Conservation (phyloP, 2,888 invertebrate species). For the Silvanus unidentatus region DNA sequence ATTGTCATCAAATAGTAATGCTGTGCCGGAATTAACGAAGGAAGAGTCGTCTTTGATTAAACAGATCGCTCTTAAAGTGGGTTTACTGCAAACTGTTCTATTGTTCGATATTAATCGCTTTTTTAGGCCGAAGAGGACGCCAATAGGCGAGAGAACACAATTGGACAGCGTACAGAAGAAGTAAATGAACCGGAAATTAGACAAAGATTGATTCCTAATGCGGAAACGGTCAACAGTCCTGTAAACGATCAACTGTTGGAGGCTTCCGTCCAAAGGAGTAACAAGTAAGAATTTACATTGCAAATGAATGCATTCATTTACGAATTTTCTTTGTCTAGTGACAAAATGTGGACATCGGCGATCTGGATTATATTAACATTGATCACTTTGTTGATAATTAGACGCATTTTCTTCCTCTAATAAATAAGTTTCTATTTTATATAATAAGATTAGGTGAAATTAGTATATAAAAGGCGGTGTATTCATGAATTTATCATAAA, state of each 20-base stretch:
- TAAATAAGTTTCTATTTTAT: neutral
- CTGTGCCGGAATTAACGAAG: slow-evolving; percentile 41
- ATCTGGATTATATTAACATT: slow-evolving; percentile 47
- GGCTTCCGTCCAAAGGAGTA: slow-evolving; percentile 38
- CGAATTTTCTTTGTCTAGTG: slow-evolving; percentile 34
- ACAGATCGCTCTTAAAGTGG: slow-evolving; percentile 52
- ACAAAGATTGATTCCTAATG: slow-evolving; percentile 17
- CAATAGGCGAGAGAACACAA: slow-evolving; percentile 25
- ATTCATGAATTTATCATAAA: no score
- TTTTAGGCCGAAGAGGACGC: slow-evolving; percentile 43
- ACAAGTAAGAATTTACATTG: slow-evolving; percentile 32
- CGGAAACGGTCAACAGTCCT: slow-evolving; percentile 11
- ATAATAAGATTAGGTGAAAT: no score
- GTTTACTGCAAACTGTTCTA: neutral
- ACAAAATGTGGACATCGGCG: slow-evolving; percentile 48
- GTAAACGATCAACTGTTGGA: slow-evolving; percentile 24
- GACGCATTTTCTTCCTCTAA: slow-evolving; percentile 48
- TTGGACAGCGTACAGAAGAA: slow-evolving; percentile 9
- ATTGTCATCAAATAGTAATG: slow-evolving; percentile 41
- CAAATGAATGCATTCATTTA: slow-evolving; percentile 12
- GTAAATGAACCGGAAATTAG: slow-evolving; percentile 18
- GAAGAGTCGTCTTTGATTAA: slow-evolving; percentile 52
- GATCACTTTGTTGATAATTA: slow-evolving; percentile 47
- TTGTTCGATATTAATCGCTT: slow-evolving; percentile 1
- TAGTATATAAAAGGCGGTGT: no score